These are phyloP conservation scores for Campylomormyrus numenius DNA, from an alignment of 2,113 vertebrate species.

Conservation along the genomic window DNA sequence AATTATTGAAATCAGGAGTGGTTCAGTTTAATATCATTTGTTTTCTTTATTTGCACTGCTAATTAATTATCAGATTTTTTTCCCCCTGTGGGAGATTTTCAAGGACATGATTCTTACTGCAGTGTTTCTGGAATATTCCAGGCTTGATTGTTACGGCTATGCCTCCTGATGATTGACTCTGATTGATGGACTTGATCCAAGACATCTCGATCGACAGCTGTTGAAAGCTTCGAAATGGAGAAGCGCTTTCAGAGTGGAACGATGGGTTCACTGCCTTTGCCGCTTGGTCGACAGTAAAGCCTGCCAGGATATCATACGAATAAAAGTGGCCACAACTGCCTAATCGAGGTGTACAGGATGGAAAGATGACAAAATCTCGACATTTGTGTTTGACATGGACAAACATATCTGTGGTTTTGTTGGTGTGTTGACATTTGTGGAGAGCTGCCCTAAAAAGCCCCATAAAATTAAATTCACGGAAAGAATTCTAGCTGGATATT, in stretches of 20 bases:
- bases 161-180: conserved; percentile 59
- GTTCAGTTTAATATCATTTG: neutral
- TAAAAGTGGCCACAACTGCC: conserved; percentile 54
- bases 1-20: neutral
- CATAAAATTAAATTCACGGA: neutral
- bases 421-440: neutral
- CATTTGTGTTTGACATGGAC: neutral
- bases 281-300: conserved; percentile 56
- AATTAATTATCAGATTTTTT: neutral
- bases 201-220: conserved; percentile 73
- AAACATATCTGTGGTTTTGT: neutral
- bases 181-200: conserved; percentile 69
- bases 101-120: conserved; percentile 15
- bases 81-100: neutral
- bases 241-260: conserved; percentile 67
- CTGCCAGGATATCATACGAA: conserved; percentile 56
- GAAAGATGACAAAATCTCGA: neutral
- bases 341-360: conserved; percentile 24
- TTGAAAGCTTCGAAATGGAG: conserved; percentile 70
- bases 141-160: conserved; percentile 58
- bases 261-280: conserved; percentile 68
- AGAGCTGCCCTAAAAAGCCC: neutral
- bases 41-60: neutral
- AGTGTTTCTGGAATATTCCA: conserved; percentile 41
- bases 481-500: neutral